Conservation (phyloP, 2,797 vertebrate species). For the Amphiprion clarkii region DNA sequence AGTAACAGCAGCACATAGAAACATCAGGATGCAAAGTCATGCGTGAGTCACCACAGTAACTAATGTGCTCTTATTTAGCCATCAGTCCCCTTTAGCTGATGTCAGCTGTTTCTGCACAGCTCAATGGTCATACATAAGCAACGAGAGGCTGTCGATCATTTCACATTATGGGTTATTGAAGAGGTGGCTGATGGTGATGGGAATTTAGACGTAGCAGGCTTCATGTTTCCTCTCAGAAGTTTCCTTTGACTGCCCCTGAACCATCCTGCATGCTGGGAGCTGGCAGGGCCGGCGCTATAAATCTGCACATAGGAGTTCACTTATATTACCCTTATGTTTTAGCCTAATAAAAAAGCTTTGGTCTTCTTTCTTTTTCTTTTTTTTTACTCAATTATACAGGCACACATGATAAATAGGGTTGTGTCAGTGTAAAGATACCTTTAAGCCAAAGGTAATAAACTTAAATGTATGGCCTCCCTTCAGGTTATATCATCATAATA, state of each 20-base stretch:
- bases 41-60: conserved; percentile 45
- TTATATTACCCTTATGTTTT: neutral
- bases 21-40: conserved; percentile 15
- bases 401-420: conserved; percentile 35
- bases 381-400: conserved; percentile 18
- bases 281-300: neutral
- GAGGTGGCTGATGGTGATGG: conserved; percentile 45
- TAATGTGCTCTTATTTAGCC: conserved; percentile 72
- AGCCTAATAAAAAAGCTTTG: conserved; percentile 1
- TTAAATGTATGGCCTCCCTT: conserved; percentile 30
- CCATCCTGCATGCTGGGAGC: neutral
- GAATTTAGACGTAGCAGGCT: conserved; percentile 31
- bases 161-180: conserved; percentile 51
- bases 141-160: conserved; percentile 67
- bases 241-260: conserved; percentile 13
- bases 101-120: conserved; percentile 64
- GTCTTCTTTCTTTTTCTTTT: neutral
- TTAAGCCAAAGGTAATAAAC: conserved; percentile 45
- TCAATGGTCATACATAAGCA: conserved; percentile 63
- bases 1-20: neutral
- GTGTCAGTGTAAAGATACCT: conserved; percentile 36
- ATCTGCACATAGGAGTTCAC: no score
- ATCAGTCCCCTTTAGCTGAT: conserved; percentile 72
- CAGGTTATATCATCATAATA: conserved; percentile 56
- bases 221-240: conserved; percentile 20